Base-by-base conservation (phyloP, 2,888 invertebrate genomes). In the Gortyna flavago region DNA sequence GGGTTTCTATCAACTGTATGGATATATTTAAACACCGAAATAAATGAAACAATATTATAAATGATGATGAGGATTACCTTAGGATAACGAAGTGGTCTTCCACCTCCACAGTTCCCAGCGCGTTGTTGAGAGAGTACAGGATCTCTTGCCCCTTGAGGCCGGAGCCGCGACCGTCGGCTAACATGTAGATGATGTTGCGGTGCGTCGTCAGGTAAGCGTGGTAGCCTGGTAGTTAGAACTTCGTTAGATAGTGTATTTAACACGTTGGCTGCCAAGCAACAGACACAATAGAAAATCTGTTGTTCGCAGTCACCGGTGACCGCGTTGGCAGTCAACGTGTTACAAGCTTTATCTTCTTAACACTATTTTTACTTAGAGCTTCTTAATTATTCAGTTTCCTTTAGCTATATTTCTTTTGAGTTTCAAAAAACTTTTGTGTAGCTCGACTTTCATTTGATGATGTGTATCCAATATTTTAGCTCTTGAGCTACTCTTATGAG, bases 151-250 rank as follows among this genome's bases (percentile, higher is more conserved):
- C 99, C 89, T 98, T 98, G 77, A 97, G 97, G 0, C 98, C 98
- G 1, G 98, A 97, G n/a, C 99, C 99, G 78, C 99, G 97, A 0
- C 98, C 98, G 95, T 99, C 99, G 54, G 99, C 98, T 80, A 97
- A 93, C 79, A 98, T 98, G 93, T 98, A 98, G 89, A 99, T 98
- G 54, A 98, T 97, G 84, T 98, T 97, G 74, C 97, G 97, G 66
- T 97, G 97, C 0, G 98, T 98, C 0, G 98, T 97, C 89, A 99
- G 93, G 92, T 98, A 99, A 0, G 98, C 97, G 85, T 97, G 97
- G 88, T 97, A 97, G 0, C 97, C 97, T 96, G 96, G 91, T 16
- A 62, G 51, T 5, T 9, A 48, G 5, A 66, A 38, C 2, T 29
- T 41, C 7, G 21, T 74, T 73, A 64, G n/a, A 32, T 35, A 18